Evolutionary conservation across 2,113 vertebrate species (phyloP).

Genomic region (Erpornis zantholeuca): DNA sequence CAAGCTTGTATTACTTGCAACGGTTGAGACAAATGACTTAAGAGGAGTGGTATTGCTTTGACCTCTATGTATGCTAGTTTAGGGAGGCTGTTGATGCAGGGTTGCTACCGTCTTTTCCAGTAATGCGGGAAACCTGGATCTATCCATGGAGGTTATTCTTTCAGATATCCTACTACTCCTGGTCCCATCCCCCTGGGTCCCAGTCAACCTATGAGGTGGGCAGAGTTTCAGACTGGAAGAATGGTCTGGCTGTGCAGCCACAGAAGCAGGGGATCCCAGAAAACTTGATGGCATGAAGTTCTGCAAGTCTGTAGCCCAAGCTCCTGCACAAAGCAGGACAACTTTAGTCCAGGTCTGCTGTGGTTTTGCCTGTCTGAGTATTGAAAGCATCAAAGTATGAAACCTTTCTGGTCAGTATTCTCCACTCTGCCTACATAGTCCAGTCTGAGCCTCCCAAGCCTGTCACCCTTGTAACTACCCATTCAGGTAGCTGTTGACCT

Average conservation of each 20-base stretch:
- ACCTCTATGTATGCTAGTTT: background rate
- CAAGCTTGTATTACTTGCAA: background rate
- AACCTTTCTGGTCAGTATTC: background rate
- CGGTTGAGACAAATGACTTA: background rate
- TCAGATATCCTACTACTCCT: background rate
- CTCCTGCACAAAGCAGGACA: background rate
- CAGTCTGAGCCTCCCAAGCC: background rate
- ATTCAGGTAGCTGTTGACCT: background rate
- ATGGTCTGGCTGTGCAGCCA: background rate
- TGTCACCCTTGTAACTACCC: background rate
- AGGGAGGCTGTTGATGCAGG: background rate
- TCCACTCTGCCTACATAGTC: background rate
- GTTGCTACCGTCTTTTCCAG: background rate
- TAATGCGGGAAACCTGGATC: background rate
- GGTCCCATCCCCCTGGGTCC: fast-evolving
- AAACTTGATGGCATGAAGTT: background rate
- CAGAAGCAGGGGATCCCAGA: background rate
- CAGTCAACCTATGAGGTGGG: background rate
- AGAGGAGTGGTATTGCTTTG: background rate
- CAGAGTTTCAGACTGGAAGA: background rate
- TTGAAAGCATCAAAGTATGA: background rate
- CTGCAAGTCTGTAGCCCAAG: background rate
- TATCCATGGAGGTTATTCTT: background rate
- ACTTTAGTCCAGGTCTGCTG: background rate
- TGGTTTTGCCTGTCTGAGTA: background rate